Base-by-base conservation (phyloP, 2,113 vertebrate species). In the Aplodontia rufa region DNA sequence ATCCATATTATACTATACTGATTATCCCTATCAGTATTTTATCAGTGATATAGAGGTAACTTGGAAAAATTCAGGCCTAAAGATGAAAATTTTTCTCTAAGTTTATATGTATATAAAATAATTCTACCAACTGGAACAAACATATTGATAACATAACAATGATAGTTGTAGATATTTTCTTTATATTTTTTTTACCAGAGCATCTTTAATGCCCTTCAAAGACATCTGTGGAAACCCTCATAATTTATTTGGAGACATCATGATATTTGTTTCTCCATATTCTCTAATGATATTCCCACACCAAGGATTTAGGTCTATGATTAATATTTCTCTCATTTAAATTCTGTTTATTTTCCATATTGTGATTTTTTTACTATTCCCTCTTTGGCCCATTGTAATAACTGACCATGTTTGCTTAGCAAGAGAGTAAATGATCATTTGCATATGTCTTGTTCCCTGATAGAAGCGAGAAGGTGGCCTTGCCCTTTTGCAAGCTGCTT, bases 371-470 rank as follows among this genome's bases (percentile, higher is more conserved):
- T 87, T 45, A 64, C 28, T 60, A 2, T 90, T 69, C 8, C 45
- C 35, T 91, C 66, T 84, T 78, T 90, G 66, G 47, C 20, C 12
- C 42, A 28, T 87, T 85, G 37, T 84, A 94, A 87, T 96, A 92
- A 82, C 80, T 95, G 92, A 69, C 90, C 53, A 28, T 85, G 42
- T 97, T 97, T 96, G 62, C 49, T 92, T 74, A 95, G 37, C 53
- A 49, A 62, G 89, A 90, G 55, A 95, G 42, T 92, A 90, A 95
- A 84, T 85, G 66, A 74, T 95, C 53, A 92, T 91, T 94, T 94
- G 68, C 79, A 74, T 71, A 91, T 79, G 69, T 84, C 66, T 47
- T 26, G 3, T 86, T 85, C 86, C 47, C 10, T 51, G 4, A 42
- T 60, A 58, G 69, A 93, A 91, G 55, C 35, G 83, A 24, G 69